Conservation (phyloP, 92 coral and sea anemone genomes). For the Nematostella vectensis region DNA sequence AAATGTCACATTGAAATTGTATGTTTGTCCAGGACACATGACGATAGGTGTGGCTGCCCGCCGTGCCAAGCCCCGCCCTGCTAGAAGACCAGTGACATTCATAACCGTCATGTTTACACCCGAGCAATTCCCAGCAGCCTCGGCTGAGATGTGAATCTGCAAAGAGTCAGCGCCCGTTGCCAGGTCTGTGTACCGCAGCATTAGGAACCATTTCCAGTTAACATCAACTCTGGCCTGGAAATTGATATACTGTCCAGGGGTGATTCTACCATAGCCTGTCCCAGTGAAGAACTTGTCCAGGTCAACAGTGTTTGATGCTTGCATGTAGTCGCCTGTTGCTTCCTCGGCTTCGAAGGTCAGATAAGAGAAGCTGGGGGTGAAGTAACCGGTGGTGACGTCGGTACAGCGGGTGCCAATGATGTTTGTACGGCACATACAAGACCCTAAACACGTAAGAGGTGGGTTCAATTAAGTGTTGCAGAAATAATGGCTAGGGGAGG, state of each 20-base stretch:
- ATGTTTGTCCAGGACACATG: conserved; percentile 39
- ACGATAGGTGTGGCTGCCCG: conserved; percentile 13
- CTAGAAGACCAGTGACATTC: conserved; percentile 13
- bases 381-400: conserved; percentile 41
- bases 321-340: conserved; percentile 48
- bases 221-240: conserved; percentile 34
- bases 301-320: conserved; percentile 54
- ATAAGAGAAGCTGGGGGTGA: conserved; percentile 48
- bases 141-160: conserved; percentile 32
- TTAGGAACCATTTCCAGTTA: conserved; percentile 20
- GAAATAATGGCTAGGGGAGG: too few relatives aligned
- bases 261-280: conserved; percentile 67
- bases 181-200: conserved; percentile 52
- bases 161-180: conserved; percentile 20
- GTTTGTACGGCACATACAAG: conserved; percentile 65
- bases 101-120: conserved; percentile 10
- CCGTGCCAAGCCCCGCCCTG: conserved; percentile 64
- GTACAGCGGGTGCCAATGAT: conserved; percentile 72
- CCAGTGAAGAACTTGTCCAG: conserved; percentile 68
- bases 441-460: conserved; percentile 60
- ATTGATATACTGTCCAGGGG: conserved; percentile 33
- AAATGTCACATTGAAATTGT: conserved; percentile 56
- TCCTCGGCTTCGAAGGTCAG: conserved; percentile 74
- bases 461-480: too few relatives aligned
- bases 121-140: conserved; percentile 23